Base-by-base conservation (phyloP, 2,113 vertebrate species). In the Gymnobelideus leadbeateri region DNA sequence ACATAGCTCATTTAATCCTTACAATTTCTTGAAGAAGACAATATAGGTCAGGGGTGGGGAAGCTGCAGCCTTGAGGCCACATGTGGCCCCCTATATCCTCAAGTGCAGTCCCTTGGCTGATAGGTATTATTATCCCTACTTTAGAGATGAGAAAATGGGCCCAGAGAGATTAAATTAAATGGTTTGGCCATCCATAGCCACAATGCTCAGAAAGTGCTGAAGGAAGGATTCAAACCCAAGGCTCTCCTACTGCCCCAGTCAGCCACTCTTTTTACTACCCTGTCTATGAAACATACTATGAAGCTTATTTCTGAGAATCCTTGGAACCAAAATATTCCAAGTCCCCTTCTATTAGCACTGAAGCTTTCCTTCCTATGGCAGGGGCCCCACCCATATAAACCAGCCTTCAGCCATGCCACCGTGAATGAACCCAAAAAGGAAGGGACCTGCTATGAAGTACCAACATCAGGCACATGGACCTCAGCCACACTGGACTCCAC, bases 261-360 rank as follows among this genome's bases (percentile, higher is more conserved):
- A n/a, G 6, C 37, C 19, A 21, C 68, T 68, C 31, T 84, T 84
- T 84, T 2, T 43, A 84, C n/a, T 23, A 5, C 26, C 31, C 37
- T 68, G 57, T 68, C 47, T n/a, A 51, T 92, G 61, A 21, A 89
- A 8, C 0, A 77, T 54, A 91, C 51, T 49, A 68, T 19, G 50
- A 31, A 53, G 2, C 52, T 49, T 0, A 50, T 25, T 94, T 93
- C 95, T 91, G 25, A 97, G 93, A 94, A 89, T 91, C n/a, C 28
- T 92, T 47, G 26, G 3, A 94, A 95, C 10, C 37, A 43, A 43
- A 84, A 84, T n/a, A 84, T 84, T 84, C 16, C 68, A 84, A 84
- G n/a, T 6, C 19, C n/a, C 19, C 68, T 77, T 77, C 37, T 84
- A 43, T 6, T 21, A 84, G 68, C 16, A 84, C 21, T 84, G n/a